Evolutionary conservation across 2,888 invertebrate species (phyloP), one percentile per base, ranked within the genome.

Genomic region (Nymphalis polychloros): DNA sequence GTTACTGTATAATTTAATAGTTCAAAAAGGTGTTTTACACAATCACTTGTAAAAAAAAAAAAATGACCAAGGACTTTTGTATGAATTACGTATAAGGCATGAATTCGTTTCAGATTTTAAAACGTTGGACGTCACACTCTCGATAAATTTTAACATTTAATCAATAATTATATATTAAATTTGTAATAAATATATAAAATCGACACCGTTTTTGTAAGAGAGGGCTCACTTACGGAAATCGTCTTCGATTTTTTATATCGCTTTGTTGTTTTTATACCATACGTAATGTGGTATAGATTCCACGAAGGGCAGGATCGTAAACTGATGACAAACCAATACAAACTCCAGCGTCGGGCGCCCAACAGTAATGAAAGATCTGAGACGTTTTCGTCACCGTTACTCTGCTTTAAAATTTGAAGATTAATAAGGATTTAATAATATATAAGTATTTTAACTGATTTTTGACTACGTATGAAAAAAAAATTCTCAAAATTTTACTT

Each of bases 1-100:
- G 31, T 31, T 55, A 31, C 79, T 81, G 78, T 81, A 81, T 83
- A 79, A 82, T 79, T 78, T 78, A 74, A 73, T 70, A 77, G 77
- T 76, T 59, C 59, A 41, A 13, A n/a, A 13, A 10, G 13, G 13
- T 41, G 13, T 41, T 41, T 41, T 41, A 41, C 41, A 4, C 10
- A 41, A 13, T 41, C 41, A 41, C 13, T 41, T 41, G 41, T 41
- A 41, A 41, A 41, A 84, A 76, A 74, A 78, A 78, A 75, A 74
- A 84, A 83, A 80, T 74, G 88, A 88, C 88, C 89, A 89, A 90
- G 77, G 78, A 79, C 84, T 85, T 80, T 87, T 87, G 82, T 87
- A 88, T 84, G 27, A 31, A 31, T 84, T 86, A 85, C 85, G 84
- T 86, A 83, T 76, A 75, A 72, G 69, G 65, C 70, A 73, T 79